phyloP scores from a whole-genome alignment of 2,888 invertebrate genomes.

The Ganaspis brasiliensis region DNA sequence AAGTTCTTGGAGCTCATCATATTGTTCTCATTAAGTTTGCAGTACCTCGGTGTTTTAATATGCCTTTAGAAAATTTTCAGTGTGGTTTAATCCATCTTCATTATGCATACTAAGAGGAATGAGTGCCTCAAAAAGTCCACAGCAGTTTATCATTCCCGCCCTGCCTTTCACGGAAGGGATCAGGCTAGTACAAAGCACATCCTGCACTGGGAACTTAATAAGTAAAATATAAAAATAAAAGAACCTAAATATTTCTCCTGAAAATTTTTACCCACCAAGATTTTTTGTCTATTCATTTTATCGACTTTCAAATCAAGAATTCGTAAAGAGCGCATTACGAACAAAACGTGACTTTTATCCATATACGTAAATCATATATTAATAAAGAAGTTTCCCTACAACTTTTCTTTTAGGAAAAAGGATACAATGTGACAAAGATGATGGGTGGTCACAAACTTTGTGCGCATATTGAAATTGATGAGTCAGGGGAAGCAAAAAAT shows the following conservation, averaged over 20 bases:
- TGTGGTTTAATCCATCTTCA: conserved; percentile 35
- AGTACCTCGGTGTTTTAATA: conserved; percentile 18
- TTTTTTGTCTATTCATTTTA: too few species aligned
- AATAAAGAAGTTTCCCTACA: neutral
- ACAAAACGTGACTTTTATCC: too few species aligned
- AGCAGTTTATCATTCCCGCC: conserved; percentile 19
- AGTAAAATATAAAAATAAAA: neutral
- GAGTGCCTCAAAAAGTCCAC: conserved; percentile 16
- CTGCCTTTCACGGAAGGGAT: conserved; percentile 19
- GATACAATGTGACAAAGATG: neutral
- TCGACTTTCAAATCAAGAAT: too few species aligned
- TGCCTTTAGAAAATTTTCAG: neutral
- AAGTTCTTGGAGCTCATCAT: neutral
- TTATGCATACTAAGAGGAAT: conserved; percentile 28
- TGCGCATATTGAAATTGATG: neutral
- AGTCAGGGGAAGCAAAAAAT: neutral
- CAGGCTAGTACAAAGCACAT: conserved; percentile 6
- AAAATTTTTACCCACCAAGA: too few species aligned
- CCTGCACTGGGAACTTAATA: neutral
- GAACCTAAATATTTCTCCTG: too few species aligned
- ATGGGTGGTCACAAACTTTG: neutral
- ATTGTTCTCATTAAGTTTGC: conserved; percentile 29
- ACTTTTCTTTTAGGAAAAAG: conserved; percentile 18
- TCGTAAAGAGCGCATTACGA: too few species aligned
- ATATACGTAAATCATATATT: neutral